Evolutionary conservation across 2,888 invertebrate genomes (phyloP), one percentile per base, ranked within the genome.

Genomic region (Seladonia tumulorum): DNA sequence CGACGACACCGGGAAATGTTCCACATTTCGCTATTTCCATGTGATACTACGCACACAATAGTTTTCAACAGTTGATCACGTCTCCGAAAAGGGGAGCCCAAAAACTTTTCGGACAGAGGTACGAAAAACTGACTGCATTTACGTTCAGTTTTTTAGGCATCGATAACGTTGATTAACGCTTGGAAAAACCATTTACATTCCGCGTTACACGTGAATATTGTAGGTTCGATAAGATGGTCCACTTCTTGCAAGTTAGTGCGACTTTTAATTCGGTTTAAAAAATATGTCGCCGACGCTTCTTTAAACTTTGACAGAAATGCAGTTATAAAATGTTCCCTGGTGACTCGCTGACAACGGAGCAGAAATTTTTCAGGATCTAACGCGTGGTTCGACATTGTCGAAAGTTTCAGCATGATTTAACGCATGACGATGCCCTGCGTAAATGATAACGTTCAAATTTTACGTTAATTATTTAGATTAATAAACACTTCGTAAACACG

Each of bases 401-500:
- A 66, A 22, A 66, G 35, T 66, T 35, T 18, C 8, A 16, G 16
- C 25, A 16, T 8, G 7, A 66, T 35, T 18, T 7, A 18, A 18
- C 18, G 35, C 60, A 35, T 18, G 29, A 29, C 8, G 18, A 22
- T 22, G 10, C 29, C 35, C 39, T 63, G 60, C 25, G 29, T 29
- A 18, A 29, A 63, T 7, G 63, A 29, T 22, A 39, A 18, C 35
- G 35, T n/a, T 5, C 12, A n/a, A 70, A n/a, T 68, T 68, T 22
- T 35, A 68, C 70, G n/a, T n/a, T 14, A 42, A 70, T 42, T n/a
- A 42, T 70, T n/a, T 70, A 42, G 22, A 22, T 70, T 39, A 68
- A 68, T 68, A 68, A 39, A 68, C 68, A 68, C 39, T 14, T 42
- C n/a, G 14, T 42, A 70, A 70, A 70, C 42, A 42, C 42, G 42